Evolutionary conservation across 2,888 invertebrate species (phyloP).

Genomic region (Apodemia mormo): DNA sequence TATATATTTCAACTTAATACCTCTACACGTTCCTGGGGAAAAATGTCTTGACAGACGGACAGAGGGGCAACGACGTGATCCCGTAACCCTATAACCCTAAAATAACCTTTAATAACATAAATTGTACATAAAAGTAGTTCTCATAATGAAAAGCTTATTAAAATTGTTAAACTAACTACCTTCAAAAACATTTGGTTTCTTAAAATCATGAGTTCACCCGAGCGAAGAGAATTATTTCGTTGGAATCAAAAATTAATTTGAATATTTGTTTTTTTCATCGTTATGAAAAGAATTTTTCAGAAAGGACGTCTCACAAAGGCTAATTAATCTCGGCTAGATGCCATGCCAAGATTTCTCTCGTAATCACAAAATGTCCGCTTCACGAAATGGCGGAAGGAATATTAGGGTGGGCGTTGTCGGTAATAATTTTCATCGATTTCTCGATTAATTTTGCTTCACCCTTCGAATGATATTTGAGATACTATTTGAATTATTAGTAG

Average conservation of each 20-base stretch:
- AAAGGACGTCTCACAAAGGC: conserved; percentile 16
- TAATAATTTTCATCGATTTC: conserved; percentile 11
- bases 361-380: conserved; percentile 20
- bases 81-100: too few relatives aligned
- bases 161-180: not conserved
- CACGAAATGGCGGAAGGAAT: conserved; percentile 18
- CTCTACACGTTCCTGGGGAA: too few relatives aligned
- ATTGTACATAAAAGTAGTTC: too few relatives aligned
- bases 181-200: conserved; percentile 4
- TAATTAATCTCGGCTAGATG: conserved; percentile 22
- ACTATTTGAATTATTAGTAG: not conserved
- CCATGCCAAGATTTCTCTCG: conserved; percentile 14
- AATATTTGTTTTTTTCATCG: conserved; percentile 17
- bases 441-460: conserved; percentile 4
- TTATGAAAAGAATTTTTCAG: conserved; percentile 17
- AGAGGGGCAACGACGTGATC: too few relatives aligned
- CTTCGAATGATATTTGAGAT: not conserved
- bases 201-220: not conserved
- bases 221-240: conserved; percentile 1
- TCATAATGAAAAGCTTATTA: not conserved
- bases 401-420: conserved; percentile 3
- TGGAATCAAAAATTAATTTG: conserved; percentile 5
- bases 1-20: too few relatives aligned
- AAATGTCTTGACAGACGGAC: too few relatives aligned
- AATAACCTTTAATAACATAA: too few relatives aligned